These are phyloP conservation scores for Pelobates fuscus DNA, from an alignment of 2,113 vertebrate genomes.

Conservation along the genomic window DNA sequence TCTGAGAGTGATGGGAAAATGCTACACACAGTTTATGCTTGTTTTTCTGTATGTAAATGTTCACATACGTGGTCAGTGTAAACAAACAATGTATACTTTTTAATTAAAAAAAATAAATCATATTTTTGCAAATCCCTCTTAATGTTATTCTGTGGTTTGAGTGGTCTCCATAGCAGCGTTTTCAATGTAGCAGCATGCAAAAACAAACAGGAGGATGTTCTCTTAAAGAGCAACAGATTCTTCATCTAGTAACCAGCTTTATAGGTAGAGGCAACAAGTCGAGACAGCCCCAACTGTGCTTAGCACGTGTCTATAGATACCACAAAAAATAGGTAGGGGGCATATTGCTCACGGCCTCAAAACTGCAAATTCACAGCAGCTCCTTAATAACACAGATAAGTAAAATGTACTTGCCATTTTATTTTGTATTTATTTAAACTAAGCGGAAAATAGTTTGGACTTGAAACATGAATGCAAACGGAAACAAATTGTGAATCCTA, in stretches of 20 bases:
- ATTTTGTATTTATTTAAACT: no score
- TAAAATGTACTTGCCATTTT: no score
- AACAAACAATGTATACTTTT: conserved; percentile 23
- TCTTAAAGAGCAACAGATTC: conserved; percentile 29
- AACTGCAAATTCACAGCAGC: no score
- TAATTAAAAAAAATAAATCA: conserved; percentile 21
- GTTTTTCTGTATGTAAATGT: no score
- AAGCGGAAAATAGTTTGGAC: no score
- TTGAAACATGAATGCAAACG: no score
- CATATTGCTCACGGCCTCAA: no score
- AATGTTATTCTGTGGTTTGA: conserved; percentile 14
- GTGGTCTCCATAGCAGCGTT: conserved; percentile 41
- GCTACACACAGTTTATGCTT: no score
- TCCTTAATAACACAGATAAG: no score
- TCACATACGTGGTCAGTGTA: conserved; percentile 15
- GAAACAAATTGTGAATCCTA: no score
- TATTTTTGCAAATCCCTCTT: conserved; percentile 22
- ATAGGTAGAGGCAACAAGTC: not conserved
- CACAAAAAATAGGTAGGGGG: no score
- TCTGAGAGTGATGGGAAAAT: no score
- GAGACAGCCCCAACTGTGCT: not conserved
- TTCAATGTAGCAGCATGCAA: conserved; percentile 34
- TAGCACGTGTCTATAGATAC: not conserved
- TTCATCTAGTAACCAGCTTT: not conserved
- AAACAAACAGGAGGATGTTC: conserved; percentile 19